Evolutionary conservation across 2,113 vertebrate genomes (phyloP).

Genomic region (Geococcyx californianus): DNA sequence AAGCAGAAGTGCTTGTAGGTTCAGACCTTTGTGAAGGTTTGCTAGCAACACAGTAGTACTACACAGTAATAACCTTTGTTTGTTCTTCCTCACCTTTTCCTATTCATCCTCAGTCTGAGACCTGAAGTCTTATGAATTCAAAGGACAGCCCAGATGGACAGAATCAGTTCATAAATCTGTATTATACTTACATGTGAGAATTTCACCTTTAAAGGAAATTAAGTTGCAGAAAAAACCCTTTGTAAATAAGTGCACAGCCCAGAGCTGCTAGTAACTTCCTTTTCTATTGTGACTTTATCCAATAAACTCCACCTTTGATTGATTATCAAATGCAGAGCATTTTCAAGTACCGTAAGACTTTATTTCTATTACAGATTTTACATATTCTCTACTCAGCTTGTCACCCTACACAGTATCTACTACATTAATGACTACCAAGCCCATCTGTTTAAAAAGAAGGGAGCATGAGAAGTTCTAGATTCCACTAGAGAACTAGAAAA

Average conservation of each 20-base stretch:
- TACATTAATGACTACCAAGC: not conserved
- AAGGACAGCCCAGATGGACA: not conserved
- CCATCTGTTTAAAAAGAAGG: not conserved
- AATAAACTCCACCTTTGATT: not conserved
- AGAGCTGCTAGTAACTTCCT: not conserved
- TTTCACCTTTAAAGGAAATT: not conserved
- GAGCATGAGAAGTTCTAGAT: not conserved
- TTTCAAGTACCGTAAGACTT: not conserved
- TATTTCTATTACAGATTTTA: not conserved
- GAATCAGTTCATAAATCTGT: not conserved
- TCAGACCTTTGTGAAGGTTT: not conserved
- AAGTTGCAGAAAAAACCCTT: not conserved
- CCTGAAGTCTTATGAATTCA: not conserved
- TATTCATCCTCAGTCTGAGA: not conserved
- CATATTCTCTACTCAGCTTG: not conserved
- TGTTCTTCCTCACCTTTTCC: not conserved
- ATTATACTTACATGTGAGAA: not conserved
- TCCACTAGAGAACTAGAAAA: not conserved
- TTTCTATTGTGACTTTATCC: not conserved
- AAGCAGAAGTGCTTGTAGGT: not conserved
- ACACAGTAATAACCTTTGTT: not conserved
- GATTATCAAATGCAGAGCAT: not conserved
- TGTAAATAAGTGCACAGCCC: not conserved
- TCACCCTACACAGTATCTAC: not conserved
- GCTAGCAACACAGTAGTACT: not conserved